Base-by-base conservation (phyloP, 2,797 vertebrate genomes). In the Chrosomus eos region DNA sequence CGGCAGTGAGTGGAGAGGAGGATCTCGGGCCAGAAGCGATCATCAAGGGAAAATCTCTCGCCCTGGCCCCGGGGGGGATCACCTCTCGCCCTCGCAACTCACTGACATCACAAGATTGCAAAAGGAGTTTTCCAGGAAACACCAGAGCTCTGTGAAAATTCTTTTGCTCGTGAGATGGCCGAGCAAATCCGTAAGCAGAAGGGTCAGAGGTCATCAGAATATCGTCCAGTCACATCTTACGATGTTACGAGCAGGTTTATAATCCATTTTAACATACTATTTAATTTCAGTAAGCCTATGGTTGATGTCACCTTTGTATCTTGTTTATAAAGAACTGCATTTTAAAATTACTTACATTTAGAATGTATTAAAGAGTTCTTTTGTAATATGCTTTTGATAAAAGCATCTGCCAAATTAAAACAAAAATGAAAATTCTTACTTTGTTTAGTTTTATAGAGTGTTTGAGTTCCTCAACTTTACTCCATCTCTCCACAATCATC, bases 131-230 rank as follows among this genome's bases (percentile, higher is more conserved):
- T 94, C 36, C 53, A 87, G 14, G 68, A 80, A 9, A 89, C 70
- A 10, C 94, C 94, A 0, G 91, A 93, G 72, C 88, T 94, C 19
- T 90, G 93, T 19, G 91, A 92, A 68, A 95, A 95, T 88, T 80
- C 90, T 31, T 94, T 95, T 1, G 93, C 93, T 60, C 90, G 87
- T 74, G 94, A 95, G 73, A 94, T 95, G 89, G 92, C 91, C 0
- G 90, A 93, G 75, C 86, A 92, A 87, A 93, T 94, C 77, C 85
- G 90, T 82, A 84, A 70, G 38, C 71, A 84, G 1, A 89, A 58
- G 74, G 84, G 33, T 26, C 87, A 81, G 86, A 90, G 85, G 28
- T 88, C 86, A 0, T 75, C 48, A 0, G 33, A 6, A 1, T 16
- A 4, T 14, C 14, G 38, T 3, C 0, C 0, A 18, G 5, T 23